These are phyloP conservation scores for Agonum fuliginosum DNA, from an alignment of 2,888 invertebrate genomes.

Conservation along the genomic window DNA sequence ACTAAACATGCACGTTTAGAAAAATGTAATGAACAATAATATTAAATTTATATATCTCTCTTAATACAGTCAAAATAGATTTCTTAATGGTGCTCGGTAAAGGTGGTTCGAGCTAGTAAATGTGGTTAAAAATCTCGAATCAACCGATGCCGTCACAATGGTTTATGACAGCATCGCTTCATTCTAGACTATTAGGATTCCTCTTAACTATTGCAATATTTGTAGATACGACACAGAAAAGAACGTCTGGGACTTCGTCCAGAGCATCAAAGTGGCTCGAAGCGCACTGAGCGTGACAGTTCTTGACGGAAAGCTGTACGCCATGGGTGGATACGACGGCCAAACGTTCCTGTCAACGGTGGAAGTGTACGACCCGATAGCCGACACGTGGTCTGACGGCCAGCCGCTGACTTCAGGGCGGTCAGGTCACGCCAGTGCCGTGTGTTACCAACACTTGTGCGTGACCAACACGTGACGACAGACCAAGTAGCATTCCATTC, in stretches of 20 bases:
- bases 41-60: no score
- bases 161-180: no score
- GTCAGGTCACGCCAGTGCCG: conserved; percentile 94
- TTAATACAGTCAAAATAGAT: no score
- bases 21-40: no score
- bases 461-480: conserved; percentile 64
- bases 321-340: conserved; percentile 95
- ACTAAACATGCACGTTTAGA: no score
- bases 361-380: conserved; percentile 89
- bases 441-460: conserved; percentile 86
- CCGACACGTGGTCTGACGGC: conserved; percentile 85
- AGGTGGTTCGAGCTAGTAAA: no score
- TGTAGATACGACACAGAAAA: conserved; percentile 85
- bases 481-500: no score
- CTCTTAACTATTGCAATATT: no score
- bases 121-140: no score
- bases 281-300: conserved; percentile 93
- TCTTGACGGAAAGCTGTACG: conserved; percentile 90
- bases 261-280: conserved; percentile 85
- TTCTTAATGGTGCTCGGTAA: no score
- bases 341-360: conserved; percentile 88
- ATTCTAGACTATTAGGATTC: no score
- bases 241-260: conserved; percentile 85
- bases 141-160: no score
- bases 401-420: conserved; percentile 88